A percentile compares a stretch with the other conserved stretches of the same genome.
Evolutionary conservation across 2,888 invertebrate genomes (phyloP).

Genomic region (Oscheius sp.): DNA sequence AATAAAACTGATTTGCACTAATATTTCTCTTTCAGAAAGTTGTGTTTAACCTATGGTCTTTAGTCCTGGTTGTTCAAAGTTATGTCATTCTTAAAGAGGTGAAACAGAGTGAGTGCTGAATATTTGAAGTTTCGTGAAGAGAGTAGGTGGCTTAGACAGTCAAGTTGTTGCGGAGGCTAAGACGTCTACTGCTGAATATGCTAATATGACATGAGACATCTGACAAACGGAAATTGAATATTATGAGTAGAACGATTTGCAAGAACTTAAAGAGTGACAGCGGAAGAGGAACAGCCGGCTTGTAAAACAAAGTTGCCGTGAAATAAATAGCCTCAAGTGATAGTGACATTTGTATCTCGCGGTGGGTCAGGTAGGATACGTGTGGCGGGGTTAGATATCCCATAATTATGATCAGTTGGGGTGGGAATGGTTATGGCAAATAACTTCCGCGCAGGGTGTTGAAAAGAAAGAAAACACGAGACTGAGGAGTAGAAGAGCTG

Average conservation of each 20-base stretch:
- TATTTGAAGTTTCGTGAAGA: too few species aligned
- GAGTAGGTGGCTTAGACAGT: background rate
- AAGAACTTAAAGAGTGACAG: background rate
- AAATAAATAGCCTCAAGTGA: conserved; percentile 21
- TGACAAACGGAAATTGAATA: background rate
- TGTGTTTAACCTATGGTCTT: background rate
- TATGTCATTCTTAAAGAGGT: background rate
- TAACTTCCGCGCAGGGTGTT: conserved; percentile 10
- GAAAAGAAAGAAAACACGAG: conserved; percentile 7
- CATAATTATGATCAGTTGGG: too few species aligned
- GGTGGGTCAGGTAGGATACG: background rate
- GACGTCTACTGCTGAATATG: conserved; percentile 1
- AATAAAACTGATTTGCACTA: conserved; percentile 22
- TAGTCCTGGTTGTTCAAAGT: background rate
- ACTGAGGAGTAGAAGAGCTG: conserved; percentile 4
- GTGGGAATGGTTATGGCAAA: conserved; percentile 10
- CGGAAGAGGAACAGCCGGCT: conserved; percentile 14
- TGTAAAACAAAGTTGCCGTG: conserved; percentile 27
- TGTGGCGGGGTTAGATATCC: background rate
- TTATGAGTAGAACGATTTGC: background rate
- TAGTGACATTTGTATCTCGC: background rate
- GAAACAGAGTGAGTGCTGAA: too few species aligned
- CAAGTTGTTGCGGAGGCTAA: background rate
- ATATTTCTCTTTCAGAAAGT: background rate
- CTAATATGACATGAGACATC: conserved; percentile 24